Conservation (phyloP, 2,888 invertebrate species). For the Netelia virgata region DNA sequence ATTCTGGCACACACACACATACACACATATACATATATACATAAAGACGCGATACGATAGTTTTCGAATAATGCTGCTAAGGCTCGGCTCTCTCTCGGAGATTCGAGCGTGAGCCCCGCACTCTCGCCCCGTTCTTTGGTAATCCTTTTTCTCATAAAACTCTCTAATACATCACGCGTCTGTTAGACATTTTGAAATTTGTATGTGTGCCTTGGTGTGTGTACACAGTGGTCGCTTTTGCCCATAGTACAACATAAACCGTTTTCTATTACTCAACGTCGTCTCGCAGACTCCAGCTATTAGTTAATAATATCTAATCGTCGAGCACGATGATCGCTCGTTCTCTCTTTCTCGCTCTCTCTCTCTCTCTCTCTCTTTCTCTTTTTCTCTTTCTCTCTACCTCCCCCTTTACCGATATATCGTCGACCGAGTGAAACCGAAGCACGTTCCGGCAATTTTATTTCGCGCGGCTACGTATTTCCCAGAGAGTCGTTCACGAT, state of each 20-base stretch:
- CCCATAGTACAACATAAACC: conserved; percentile 15
- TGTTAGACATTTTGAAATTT: not conserved
- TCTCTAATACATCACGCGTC: conserved; percentile 19
- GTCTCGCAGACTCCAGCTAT: conserved; percentile 24
- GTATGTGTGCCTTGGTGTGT: not conserved
- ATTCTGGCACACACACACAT: not conserved
- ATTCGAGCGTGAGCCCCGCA: not conserved
- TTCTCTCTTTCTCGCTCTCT: conserved; percentile 47
- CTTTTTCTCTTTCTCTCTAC: conserved; percentile 1
- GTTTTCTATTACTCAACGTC: conserved; percentile 44
- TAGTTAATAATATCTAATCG: conserved; percentile 37
- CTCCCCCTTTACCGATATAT: conserved; percentile 29
- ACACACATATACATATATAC: too few relatives aligned
- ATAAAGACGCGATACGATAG: not conserved
- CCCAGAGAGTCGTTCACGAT: conserved; percentile 24
- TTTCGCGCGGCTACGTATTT: conserved; percentile 45
- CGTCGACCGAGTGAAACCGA: conserved; percentile 64
- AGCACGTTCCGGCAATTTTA: conserved; percentile 50
- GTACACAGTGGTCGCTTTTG: not conserved
- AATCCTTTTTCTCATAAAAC: conserved; percentile 34
- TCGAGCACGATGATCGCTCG: conserved; percentile 24
- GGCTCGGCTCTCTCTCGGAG: conserved; percentile 33
- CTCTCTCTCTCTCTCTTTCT: conserved; percentile 38
- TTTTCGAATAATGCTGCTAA: not conserved
- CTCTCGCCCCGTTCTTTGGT: conserved; percentile 1